Conservation (phyloP, 2,888 invertebrate genomes). For the Atethmia centrago region DNA sequence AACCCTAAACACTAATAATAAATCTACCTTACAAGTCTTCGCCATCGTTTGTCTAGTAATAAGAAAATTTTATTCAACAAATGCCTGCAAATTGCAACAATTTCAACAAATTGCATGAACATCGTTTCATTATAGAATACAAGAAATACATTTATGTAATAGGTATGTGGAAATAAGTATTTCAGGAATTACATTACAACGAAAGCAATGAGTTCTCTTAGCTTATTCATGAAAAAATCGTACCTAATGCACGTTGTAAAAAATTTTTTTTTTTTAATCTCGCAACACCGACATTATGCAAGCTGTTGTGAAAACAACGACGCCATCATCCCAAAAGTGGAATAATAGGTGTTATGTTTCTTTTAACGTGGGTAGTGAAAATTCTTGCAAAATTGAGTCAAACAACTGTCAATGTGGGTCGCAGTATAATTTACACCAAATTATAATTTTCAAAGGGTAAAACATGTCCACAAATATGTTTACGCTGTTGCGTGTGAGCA, state of each 20-base stretch:
- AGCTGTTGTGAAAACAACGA: slow-evolving; percentile 58
- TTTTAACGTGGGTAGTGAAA: slow-evolving; percentile 32
- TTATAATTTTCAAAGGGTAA: not conserved
- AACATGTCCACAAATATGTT: not conserved
- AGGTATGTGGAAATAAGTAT: not conserved
- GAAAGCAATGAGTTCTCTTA: not conserved
- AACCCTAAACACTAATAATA: too few relatives aligned
- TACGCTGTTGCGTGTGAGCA: too few relatives aligned
- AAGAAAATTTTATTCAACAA: not conserved
- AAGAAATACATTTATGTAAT: not conserved
- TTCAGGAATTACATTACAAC: slow-evolving; percentile 1
- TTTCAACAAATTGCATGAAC: not conserved
- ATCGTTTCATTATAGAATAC: not conserved
- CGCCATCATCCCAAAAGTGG: slow-evolving; percentile 35
- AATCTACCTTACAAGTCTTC: too few relatives aligned
- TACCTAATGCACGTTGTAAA: slow-evolving; percentile 47
- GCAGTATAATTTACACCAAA: slow-evolving; percentile 5
- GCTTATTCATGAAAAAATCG: slow-evolving; percentile 24
- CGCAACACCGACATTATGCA: slow-evolving; percentile 44
- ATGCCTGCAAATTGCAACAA: too few relatives aligned
- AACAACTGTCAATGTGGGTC: slow-evolving; percentile 19
- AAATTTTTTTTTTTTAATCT: slow-evolving; percentile 45
- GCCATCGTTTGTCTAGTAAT: too few relatives aligned
- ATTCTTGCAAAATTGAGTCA: slow-evolving; percentile 48
- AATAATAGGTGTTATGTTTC: slow-evolving; percentile 41